Base-by-base conservation (phyloP, 2,888 invertebrate species). In the Reticulitermes lucifugus region DNA sequence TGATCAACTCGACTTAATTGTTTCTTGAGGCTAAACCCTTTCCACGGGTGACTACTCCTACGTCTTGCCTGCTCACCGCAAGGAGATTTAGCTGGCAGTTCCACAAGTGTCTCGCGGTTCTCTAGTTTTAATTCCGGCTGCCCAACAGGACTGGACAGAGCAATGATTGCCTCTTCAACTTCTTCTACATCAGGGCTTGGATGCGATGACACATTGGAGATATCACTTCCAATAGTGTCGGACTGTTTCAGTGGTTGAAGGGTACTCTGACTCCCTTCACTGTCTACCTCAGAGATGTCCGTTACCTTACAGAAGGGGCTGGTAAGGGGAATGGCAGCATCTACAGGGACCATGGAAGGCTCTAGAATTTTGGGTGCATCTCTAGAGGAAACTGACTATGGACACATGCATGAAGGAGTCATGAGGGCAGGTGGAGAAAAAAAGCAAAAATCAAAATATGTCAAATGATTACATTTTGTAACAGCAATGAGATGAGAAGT, bases 1-100 rank as follows among this genome's bases (percentile, higher is more conserved):
- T 95, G 92, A 90, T 96, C 96, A 88, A 96, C 96, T 91, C 94
- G 95, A 87, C 96, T 96, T 88, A 96, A 93, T 91, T 96, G 96
- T 88, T 96, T 94, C 91, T 96, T 96, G 86, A 96, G 92, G 90
- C 95, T 96, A 92, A 96, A 96, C 86, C 94, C 94, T 91, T 95
- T 96, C 95, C 96, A 96, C 85, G 90, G 89, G 82, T 89, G 87
- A 83, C 88, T 88, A 70, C 84, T 86, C 80, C 86, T 82, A n/a
- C 86, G 84, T 10, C 83, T 70, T 18, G 35, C 73, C 41, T 21
- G 73, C 10, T 82, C 82, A 75, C 46, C 25, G 25, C 46, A 43
- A 12, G 65, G 65, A 35, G 80, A 60, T 22, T 83, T 80, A 41
- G 59, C 77, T 46, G 73, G 77, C 60, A 81, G 70, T 59, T 86